Evolutionary conservation across 64 coral and sea anemone species (phyloP), one percentile per base, ranked within the genome.

Genomic region (Porites lutea): DNA sequence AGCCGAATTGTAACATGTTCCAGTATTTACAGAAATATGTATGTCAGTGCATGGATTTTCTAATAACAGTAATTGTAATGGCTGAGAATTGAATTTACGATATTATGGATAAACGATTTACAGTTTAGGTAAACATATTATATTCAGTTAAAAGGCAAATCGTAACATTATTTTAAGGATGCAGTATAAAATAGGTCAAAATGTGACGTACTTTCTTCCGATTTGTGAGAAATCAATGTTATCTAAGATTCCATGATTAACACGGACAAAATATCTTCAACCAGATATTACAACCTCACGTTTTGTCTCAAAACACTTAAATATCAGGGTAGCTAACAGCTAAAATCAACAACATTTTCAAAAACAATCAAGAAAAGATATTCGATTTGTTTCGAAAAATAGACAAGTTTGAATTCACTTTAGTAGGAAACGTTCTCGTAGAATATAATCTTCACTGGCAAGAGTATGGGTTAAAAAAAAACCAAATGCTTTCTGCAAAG

Each of bases 291-390:
- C 59, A 82, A 50, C 65, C 79, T 7, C 19, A 19, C 79, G 79
- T 82, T 82, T 82, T 82, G 79, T 65, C 59, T 82, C 79, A 82
- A 82, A 82, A 82, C 79, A 82, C 59, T 65, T 48, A 65, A 65
- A 20, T 65, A 65, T 48, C 44, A 15, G 37, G 79, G 19, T 65
- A 59, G 13, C 16, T 76, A 80, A 70, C 7, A 70, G 3, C 18
- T 8, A 8, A 5, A 23, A 70, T 21, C 2, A 70, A 8, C 27
- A 70, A 21, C 20, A 7, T 20, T 70, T 27, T 23, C 18, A 4
- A 70, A 21, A 37, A 27, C 66, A 70, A 70, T 7, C 16, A 23
- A n/a, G 66, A 6, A 37, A 14, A 12, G 43, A 48, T 47, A 47
- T 74, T 48, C 10, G 4, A 48, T 45, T 74, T 48, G 74, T 10